A percentile compares a stretch with the other conserved stretches of the same genome.
phyloP scores from a whole-genome alignment of 2,797 vertebrate species.

The Echiichthys vipera region DNA sequence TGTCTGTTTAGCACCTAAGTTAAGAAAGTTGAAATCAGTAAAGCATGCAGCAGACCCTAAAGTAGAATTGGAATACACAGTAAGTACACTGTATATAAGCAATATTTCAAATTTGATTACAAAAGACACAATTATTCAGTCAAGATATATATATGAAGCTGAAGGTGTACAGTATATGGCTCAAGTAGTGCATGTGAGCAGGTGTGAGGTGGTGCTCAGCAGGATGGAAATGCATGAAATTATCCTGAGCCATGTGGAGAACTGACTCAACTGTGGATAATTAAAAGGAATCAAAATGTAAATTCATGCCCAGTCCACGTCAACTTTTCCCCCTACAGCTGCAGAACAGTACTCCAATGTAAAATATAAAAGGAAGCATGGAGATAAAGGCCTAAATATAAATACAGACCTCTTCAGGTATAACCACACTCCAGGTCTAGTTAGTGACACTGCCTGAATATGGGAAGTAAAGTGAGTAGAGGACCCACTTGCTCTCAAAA shows the following conservation, averaged over 20 bases:
- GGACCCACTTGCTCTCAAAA: neutral
- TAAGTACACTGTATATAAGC: too few relatives aligned
- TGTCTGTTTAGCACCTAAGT: neutral
- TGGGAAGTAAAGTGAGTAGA: neutral
- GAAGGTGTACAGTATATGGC: neutral
- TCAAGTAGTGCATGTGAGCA: constrained; percentile 4
- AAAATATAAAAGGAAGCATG: neutral
- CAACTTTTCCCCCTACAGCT: constrained; percentile 1
- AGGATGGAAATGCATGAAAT: constrained; percentile 62
- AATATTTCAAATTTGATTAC: neutral
- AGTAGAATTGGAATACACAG: too few relatives aligned
- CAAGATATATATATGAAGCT: too few relatives aligned
- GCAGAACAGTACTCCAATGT: neutral
- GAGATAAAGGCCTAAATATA: neutral
- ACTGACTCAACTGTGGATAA: constrained; percentile 55
- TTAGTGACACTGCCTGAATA: constrained; percentile 1
- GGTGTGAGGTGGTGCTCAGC: constrained; percentile 20
- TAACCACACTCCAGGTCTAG: neutral
- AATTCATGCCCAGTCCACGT: constrained; percentile 39
- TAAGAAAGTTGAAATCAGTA: neutral
- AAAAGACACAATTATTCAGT: too few relatives aligned
- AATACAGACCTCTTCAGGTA: neutral
- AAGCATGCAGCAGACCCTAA: too few relatives aligned
- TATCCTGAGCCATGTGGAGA: constrained; percentile 43
- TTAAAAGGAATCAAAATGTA: constrained; percentile 66